phyloP scores from a whole-genome alignment of 2,113 vertebrate species.

The Alethe castanea region DNA sequence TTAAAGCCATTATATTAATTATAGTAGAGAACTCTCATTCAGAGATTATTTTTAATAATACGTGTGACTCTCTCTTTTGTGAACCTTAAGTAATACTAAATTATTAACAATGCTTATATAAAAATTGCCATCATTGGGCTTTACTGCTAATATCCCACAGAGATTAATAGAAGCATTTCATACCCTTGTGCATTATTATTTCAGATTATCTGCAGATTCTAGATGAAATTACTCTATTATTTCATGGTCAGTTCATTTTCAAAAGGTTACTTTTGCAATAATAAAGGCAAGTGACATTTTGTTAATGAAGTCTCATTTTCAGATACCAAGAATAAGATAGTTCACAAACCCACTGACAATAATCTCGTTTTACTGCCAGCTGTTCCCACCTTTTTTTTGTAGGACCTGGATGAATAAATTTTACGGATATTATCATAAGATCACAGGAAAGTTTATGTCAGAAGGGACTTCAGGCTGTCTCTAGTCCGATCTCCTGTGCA shows the following conservation, averaged over 20 bases:
- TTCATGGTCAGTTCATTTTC: not conserved
- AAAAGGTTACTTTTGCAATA: constrained; percentile 21
- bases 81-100: constrained; percentile 10
- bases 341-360: not conserved
- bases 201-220: constrained; percentile 15
- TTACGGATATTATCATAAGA: not conserved
- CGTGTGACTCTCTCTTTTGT: not conserved
- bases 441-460: not conserved
- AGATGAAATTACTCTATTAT: not conserved
- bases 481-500: not conserved
- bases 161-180: not conserved
- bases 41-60: not conserved
- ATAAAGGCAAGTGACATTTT: constrained; percentile 28
- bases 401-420: not conserved
- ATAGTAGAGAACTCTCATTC: not conserved
- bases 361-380: not conserved
- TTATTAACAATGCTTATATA: constrained; percentile 12
- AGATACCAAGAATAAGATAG: not conserved
- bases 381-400: not conserved
- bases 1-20: not conserved
- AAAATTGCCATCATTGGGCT: not conserved
- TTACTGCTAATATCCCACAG: not conserved
- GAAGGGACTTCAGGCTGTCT: not conserved
- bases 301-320: constrained; percentile 7
- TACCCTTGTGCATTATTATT: not conserved